Evolutionary conservation across 2,888 invertebrate genomes (phyloP).

Genomic region (Galerucella nymphaeae): DNA sequence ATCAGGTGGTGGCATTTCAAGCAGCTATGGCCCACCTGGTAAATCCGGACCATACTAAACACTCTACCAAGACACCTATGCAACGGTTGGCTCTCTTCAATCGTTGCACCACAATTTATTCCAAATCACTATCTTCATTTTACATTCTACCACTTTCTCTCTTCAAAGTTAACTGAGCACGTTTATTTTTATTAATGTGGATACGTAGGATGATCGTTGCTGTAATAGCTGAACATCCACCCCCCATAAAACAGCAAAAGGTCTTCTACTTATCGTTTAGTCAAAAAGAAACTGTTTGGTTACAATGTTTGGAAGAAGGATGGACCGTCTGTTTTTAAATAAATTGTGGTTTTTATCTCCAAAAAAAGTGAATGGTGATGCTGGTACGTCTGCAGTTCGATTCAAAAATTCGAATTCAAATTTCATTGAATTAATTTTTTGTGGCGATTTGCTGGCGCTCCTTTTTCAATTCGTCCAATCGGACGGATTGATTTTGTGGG

Average conservation of each 20-base stretch:
- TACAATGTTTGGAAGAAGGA: neutral
- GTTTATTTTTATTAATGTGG: neutral
- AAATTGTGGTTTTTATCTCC: slow-evolving; percentile 18
- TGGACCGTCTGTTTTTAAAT: slow-evolving; percentile 16
- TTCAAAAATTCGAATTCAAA: slow-evolving; percentile 20
- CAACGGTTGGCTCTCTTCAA: slow-evolving; percentile 24
- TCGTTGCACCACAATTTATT: slow-evolving; percentile 23
- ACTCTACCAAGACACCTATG: slow-evolving; percentile 45
- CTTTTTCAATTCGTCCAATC: slow-evolving; percentile 29
- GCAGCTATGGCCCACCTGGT: slow-evolving; percentile 64
- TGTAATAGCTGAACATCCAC: slow-evolving; percentile 15
- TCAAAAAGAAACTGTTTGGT: neutral
- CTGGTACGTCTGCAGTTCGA: slow-evolving; percentile 35
- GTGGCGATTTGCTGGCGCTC: slow-evolving; percentile 15
- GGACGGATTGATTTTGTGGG: slow-evolving; percentile 29
- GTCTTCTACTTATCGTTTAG: neutral
- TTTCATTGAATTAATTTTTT: slow-evolving; percentile 18
- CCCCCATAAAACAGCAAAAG: slow-evolving; percentile 8
- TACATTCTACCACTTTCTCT: neutral
- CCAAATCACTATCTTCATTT: slow-evolving; percentile 3
- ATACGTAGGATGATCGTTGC: neutral
- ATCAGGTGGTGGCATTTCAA: slow-evolving; percentile 58
- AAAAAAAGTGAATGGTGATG: slow-evolving; percentile 44
- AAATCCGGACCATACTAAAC: slow-evolving; percentile 65
- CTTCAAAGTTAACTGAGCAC: neutral